Conservation (phyloP, 2,888 invertebrate species). For the Drosophila emarginata region DNA sequence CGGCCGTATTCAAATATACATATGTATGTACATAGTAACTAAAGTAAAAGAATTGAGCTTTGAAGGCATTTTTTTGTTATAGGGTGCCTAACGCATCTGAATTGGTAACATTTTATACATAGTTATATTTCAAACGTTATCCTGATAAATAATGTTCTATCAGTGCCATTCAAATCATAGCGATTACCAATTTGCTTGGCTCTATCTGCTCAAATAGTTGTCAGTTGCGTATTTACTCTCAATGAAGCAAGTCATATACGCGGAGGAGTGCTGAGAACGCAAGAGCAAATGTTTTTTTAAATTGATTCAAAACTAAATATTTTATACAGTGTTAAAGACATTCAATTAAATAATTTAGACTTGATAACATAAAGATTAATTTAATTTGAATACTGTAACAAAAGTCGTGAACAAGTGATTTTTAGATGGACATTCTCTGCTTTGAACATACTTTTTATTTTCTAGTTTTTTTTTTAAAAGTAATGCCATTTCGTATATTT, state of each 20-base stretch:
- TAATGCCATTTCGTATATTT: neutral
- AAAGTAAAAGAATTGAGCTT: no score
- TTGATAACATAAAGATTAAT: neutral
- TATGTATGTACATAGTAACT: no score
- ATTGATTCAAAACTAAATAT: neutral
- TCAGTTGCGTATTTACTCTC: neutral
- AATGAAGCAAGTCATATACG: neutral
- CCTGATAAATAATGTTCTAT: no score
- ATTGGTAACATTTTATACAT: no score
- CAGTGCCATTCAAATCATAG: no score
- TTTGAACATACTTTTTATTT: neutral
- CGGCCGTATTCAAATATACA: no score
- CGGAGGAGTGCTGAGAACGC: neutral
- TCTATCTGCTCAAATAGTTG: neutral
- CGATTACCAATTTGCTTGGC: no score
- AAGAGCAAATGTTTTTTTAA: neutral
- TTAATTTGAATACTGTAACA: neutral
- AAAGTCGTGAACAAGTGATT: neutral
- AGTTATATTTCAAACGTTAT: no score
- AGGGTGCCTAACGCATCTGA: no score
- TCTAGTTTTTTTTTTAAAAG: neutral
- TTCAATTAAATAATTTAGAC: neutral
- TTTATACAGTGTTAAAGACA: neutral
- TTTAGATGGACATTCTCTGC: no score
- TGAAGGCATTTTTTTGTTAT: no score